A percentile compares a stretch with the other conserved stretches of the same genome.
These are phyloP conservation scores for Hypothenemus hampei DNA, from an alignment of 1,140 invertebrate species.

Conservation along the genomic window DNA sequence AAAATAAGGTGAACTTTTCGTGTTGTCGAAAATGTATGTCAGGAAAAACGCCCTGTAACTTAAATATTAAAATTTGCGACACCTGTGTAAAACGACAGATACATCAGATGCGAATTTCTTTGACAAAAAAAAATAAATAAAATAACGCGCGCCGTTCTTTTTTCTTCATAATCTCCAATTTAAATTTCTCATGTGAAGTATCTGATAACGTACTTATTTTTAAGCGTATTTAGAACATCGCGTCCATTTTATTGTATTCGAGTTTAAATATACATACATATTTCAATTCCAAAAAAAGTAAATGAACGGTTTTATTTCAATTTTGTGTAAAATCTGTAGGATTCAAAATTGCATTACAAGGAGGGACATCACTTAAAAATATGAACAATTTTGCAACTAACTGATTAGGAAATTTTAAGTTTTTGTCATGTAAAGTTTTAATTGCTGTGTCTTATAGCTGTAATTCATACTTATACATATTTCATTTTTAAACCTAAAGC, in stretches of 20 bases:
- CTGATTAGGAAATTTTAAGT: conserved; percentile 1
- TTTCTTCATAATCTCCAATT: too few species aligned
- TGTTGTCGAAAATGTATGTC: not conserved
- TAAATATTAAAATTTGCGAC: not conserved
- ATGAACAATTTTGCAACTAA: not conserved
- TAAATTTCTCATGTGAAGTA: too few species aligned
- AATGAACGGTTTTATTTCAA: not conserved
- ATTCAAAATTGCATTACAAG: too few species aligned
- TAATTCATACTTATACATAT: conserved; percentile 14
- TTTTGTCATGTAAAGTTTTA: not conserved
- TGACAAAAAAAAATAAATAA: too few species aligned
- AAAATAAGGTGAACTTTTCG: conserved; percentile 1
- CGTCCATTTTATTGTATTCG: too few species aligned
- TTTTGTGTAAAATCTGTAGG: not conserved
- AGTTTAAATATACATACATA: not conserved
- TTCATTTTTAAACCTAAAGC: conserved; percentile 17
- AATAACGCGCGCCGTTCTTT: too few species aligned
- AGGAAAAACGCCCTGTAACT: not conserved
- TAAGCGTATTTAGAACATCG: too few species aligned
- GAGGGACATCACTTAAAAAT: too few species aligned
- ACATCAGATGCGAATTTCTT: not conserved
- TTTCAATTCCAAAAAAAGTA: not conserved
- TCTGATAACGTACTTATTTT: too few species aligned
- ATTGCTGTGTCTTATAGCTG: conserved; percentile 1
- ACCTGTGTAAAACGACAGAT: not conserved